Base-by-base conservation (phyloP, 2,113 vertebrate species). In the Takifugu bimaculatus region DNA sequence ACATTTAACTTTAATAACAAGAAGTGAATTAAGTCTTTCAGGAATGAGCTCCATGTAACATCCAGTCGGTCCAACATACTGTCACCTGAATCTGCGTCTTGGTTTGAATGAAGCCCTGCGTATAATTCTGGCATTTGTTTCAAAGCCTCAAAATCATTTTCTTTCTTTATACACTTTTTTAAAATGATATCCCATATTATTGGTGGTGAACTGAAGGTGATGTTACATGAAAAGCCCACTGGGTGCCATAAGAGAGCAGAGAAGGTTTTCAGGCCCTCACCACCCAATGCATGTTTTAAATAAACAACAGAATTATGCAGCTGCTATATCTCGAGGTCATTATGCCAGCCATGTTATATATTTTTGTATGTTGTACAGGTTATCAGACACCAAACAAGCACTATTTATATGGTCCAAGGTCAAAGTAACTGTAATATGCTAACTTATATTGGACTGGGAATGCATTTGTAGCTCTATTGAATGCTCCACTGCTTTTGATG, bases 391-490 rank as follows among this genome's bases (percentile, higher is more conserved):
- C 35, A 39, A 39, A 39, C 7, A 39, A 10, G 7, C 11, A 11
- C 9, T 39, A 11, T 39, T 10, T 39, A 39, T 39, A 39, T 39
- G 35, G 35, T 39, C 9, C 35, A 10, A 39, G 35, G 35, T 39
- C 9, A 11, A 9, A 39, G 1, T 9, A 39, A 39, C 29, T 29
- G 29, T 29, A 20, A 20, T 20, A 20, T 20, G 20, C 20, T 20
- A 20, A 20, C 20, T 20, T 20, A 20, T 20, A 20, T 20, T 20
- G 20, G 20, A 20, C 20, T 79, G 79, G 69, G 76, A 72, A 79
- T 81, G 81, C 77, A 75, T 63, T 64, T 72, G 77, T 84, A 73
- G 83, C 77, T 84, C 70, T 79, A 51, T 63, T 61, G 61, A 76
- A 72, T 68, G 57, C 72, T 55, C 64, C 50, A 11, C 58, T 71